Percentiles rank a stretch among this genome's conserved stretches.
phyloP scores from a whole-genome alignment of 1,140 invertebrate genomes.

The Ylistrum balloti region DNA sequence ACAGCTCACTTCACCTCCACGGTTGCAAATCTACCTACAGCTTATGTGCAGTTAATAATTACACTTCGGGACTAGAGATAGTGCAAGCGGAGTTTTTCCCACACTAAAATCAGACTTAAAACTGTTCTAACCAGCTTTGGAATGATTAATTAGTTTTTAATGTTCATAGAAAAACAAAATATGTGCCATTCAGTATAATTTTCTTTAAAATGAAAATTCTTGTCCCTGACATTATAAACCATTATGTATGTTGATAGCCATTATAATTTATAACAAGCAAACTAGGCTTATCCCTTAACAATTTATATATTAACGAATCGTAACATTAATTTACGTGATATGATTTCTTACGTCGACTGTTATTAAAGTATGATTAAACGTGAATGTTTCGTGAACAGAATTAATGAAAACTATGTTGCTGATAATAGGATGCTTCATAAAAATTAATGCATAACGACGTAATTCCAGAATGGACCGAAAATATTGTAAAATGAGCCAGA shows the following conservation, averaged over 20 bases:
- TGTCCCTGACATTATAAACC: background rate
- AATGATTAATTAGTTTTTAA: conserved; percentile 36
- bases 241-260: background rate
- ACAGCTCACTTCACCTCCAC: background rate
- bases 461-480: too few species aligned
- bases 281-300: background rate
- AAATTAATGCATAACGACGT: background rate
- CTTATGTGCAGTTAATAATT: conserved; percentile 35
- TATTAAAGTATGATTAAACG: background rate
- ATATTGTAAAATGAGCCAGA: too few species aligned
- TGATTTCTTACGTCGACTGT: background rate
- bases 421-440: background rate
- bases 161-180: background rate
- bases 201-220: conserved; percentile 20
- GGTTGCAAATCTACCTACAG: background rate
- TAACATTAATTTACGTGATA: background rate
- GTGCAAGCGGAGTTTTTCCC: background rate
- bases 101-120: conserved; percentile 11
- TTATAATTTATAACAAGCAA: background rate
- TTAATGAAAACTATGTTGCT: background rate
- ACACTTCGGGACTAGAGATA: conserved; percentile 27
- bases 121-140: background rate
- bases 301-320: background rate
- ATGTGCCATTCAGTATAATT: background rate
- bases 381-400: background rate